Evolutionary conservation across 2,797 vertebrate genomes (phyloP).

Genomic region (Megaceryle alcyon): DNA sequence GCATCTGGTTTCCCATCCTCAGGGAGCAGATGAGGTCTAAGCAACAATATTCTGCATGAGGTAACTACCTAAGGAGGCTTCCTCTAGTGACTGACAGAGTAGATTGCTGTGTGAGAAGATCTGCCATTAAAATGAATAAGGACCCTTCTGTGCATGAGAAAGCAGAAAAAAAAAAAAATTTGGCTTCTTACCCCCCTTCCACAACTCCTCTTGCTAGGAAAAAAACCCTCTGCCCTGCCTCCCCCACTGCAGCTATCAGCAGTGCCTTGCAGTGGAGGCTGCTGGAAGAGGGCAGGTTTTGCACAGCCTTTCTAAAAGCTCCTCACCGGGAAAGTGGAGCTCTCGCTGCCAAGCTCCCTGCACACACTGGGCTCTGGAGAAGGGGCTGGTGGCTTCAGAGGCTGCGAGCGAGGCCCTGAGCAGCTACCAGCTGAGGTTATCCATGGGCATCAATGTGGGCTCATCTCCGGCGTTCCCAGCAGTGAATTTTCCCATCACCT

Average conservation of each 20-base stretch:
- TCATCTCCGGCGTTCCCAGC: accelerated
- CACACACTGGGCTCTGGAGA: background rate
- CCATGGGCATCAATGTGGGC: background rate
- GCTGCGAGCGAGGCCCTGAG: background rate
- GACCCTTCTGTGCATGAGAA: background rate
- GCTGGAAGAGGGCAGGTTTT: background rate
- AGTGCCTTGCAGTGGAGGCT: background rate
- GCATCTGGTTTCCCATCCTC: background rate
- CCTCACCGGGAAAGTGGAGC: accelerated
- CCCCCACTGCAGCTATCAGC: background rate
- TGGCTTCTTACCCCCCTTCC: background rate
- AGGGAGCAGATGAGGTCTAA: background rate
- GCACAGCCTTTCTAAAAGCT: background rate
- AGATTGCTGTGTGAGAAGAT: background rate
- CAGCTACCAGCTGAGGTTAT: background rate
- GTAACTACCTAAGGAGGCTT: background rate
- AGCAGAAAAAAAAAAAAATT: background rate
- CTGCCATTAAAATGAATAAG: background rate
- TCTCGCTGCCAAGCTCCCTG: background rate
- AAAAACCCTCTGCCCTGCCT: background rate
- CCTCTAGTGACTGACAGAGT: background rate
- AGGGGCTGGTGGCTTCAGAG: background rate
- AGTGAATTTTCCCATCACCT: background rate
- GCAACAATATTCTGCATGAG: background rate
- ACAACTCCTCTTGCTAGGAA: background rate